phyloP scores from a whole-genome alignment of 2,113 vertebrate species.

The Delphinapterus leucas region DNA sequence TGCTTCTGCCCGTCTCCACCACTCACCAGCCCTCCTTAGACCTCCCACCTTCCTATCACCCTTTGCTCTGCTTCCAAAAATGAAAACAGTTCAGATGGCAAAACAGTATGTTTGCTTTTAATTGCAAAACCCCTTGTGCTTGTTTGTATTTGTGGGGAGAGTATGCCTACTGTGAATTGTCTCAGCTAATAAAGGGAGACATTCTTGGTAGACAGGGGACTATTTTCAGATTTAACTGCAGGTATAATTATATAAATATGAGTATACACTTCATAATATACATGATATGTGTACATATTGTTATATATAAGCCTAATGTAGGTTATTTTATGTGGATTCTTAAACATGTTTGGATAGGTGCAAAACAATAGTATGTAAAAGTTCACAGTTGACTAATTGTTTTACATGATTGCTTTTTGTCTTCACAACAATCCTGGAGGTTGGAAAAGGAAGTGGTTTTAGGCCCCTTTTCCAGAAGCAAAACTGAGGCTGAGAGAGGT shows the following conservation, averaged over 20 bases:
- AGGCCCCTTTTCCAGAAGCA: constrained; percentile 6
- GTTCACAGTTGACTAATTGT: not conserved
- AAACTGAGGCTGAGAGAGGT: not conserved
- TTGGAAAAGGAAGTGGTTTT: constrained; percentile 9
- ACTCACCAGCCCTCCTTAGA: not conserved
- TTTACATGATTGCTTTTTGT: not conserved
- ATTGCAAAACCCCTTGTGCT: not conserved
- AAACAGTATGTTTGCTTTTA: constrained; percentile 1
- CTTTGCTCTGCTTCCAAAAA: not conserved
- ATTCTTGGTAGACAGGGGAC: not conserved
- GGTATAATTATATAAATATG: not conserved
- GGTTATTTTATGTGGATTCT: not conserved
- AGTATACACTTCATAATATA: not conserved
- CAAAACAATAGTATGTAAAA: not conserved
- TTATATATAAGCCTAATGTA: not conserved
- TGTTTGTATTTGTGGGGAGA: not conserved
- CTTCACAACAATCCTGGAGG: not conserved
- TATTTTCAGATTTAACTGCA: not conserved
- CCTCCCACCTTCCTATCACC: not conserved
- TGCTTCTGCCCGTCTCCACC: not conserved
- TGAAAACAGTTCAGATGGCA: not conserved
- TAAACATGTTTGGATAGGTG: not conserved
- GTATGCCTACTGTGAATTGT: not conserved
- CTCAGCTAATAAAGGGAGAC: not conserved
- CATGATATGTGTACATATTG: not conserved